These are phyloP conservation scores for Porites divaricata DNA, from an alignment of 92 coral and sea anemone species.

Conservation along the genomic window DNA sequence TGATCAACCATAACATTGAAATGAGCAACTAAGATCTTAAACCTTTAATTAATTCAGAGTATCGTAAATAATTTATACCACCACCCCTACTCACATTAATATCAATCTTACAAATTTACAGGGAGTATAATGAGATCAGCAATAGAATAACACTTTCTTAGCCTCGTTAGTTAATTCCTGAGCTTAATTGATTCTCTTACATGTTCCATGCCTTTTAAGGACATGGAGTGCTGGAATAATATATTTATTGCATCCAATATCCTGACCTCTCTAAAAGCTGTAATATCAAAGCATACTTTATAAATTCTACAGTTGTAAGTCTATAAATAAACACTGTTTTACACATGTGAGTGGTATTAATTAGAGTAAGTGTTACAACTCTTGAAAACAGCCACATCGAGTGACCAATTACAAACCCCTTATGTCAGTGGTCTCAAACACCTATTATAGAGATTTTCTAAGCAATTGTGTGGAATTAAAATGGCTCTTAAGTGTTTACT, in stretches of 20 bases:
- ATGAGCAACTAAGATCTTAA: too few species aligned
- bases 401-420: not conserved
- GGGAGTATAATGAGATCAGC: not conserved
- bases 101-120: not conserved
- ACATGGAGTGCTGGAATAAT: constrained; percentile 12
- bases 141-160: not conserved
- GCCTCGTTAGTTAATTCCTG: not conserved
- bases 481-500: too few species aligned
- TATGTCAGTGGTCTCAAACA: not conserved
- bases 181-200: not conserved
- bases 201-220: constrained; percentile 31
- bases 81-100: too few species aligned
- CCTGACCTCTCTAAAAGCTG: not conserved
- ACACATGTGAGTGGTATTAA: not conserved
- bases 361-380: not conserved
- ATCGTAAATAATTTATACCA: too few species aligned
- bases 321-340: constrained; percentile 2
- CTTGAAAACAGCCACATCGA: too few species aligned
- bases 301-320: not conserved
- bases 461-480: too few species aligned
- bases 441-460: not conserved
- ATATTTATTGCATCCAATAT: constrained; percentile 1
- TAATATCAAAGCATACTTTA: constrained; percentile 3
- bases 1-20: too few species aligned
- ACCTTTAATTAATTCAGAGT: too few species aligned